Percentiles rank a stretch among this genome's conserved stretches.
Evolutionary conservation across 2,113 vertebrate genomes (phyloP).

Genomic region (Danionella cerebrum): DNA sequence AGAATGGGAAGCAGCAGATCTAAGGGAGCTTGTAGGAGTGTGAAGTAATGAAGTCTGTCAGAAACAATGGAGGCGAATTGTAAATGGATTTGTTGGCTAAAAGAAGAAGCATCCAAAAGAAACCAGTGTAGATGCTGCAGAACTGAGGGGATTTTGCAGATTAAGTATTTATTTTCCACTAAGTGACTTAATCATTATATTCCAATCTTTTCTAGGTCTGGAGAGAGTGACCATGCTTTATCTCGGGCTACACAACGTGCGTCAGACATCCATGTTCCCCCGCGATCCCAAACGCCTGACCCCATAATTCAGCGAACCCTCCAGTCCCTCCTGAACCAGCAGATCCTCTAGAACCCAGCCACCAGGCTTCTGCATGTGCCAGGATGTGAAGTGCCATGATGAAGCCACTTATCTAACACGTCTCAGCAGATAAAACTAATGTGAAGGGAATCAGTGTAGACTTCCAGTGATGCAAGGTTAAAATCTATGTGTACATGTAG

Average conservation of each 20-base stretch:
- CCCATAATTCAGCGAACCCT: constrained; percentile 60
- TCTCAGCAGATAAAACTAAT: constrained; percentile 15
- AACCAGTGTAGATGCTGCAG: too few relatives aligned
- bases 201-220: constrained; percentile 67
- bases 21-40: too few relatives aligned
- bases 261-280: constrained; percentile 98
- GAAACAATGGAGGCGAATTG: too few relatives aligned
- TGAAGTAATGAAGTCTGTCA: too few relatives aligned
- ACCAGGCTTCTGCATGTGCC: constrained; percentile 22
- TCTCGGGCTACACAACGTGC: constrained; percentile 89
- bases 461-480: background rate
- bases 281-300: constrained; percentile 95
- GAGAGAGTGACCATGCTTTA: constrained; percentile 98
- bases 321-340: background rate
- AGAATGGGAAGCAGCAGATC: too few relatives aligned
- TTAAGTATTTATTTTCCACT: too few relatives aligned
- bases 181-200: background rate
- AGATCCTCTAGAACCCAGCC: background rate
- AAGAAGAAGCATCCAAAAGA: too few relatives aligned
- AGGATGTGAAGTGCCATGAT: constrained; percentile 32
- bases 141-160: too few relatives aligned
- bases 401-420: constrained; percentile 13
- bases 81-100: too few relatives aligned
- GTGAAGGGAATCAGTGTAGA: constrained; percentile 7
- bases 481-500: background rate